A percentile compares a stretch with the other conserved stretches of the same genome.
phyloP scores from a whole-genome alignment of 2,888 invertebrate genomes.

The Phytoseiulus persimilis region DNA sequence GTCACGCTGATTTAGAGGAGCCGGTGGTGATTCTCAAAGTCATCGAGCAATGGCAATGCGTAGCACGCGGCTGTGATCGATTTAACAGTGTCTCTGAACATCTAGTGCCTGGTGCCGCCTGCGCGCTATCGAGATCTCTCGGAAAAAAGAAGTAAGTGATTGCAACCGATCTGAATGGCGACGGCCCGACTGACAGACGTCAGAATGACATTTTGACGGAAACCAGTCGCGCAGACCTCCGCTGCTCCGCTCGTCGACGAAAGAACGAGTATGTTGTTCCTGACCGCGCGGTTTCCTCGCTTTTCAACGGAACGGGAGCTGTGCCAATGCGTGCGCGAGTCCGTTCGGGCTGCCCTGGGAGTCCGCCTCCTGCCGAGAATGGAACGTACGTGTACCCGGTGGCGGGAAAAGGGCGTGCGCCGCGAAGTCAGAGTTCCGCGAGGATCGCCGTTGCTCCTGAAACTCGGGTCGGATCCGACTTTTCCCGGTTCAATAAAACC shows the following conservation, averaged over 20 bases:
- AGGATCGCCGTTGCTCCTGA: too few species aligned
- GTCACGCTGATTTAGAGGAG: neutral
- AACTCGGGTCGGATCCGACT: too few species aligned
- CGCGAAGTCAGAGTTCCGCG: too few species aligned
- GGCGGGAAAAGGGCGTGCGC: too few species aligned
- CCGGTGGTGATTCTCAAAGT: neutral
- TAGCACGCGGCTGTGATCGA: too few species aligned
- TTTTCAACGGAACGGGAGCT: neutral
- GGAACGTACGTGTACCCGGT: too few species aligned
- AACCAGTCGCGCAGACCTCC: neutral
- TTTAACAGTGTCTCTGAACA: too few species aligned
- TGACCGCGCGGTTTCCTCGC: neutral
- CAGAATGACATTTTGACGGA: neutral
- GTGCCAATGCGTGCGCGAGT: too few species aligned
- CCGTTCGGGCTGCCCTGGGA: too few species aligned
- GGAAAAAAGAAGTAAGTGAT: neutral
- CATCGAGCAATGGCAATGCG: neutral
- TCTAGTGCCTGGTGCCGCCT: too few species aligned
- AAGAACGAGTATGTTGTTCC: neutral
- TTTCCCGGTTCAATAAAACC: too few species aligned
- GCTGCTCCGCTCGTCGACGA: neutral
- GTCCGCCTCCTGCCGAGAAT: too few species aligned
- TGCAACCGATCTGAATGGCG: neutral
- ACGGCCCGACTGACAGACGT: neutral
- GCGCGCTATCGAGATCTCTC: neutral